Base-by-base conservation (phyloP, 2,888 invertebrate species). In the Anarsia innoxiella region DNA sequence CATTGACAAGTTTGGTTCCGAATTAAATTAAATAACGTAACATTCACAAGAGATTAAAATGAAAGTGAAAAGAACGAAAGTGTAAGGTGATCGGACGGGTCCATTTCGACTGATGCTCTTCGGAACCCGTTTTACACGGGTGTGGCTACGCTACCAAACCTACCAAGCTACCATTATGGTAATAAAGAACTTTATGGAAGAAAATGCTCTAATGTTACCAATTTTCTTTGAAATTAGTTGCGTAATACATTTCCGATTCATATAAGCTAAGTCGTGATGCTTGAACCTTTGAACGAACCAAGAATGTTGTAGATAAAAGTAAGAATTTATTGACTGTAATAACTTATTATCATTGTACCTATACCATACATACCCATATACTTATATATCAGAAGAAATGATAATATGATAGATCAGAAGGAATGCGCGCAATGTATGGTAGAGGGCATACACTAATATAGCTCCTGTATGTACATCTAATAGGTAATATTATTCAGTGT, bases 11-110 rank as follows among this genome's bases (percentile, higher is more conserved):
- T 37, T 56, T 41, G 38, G 39, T 46, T 45, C 51, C 49, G 51
- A 67, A 73, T n/a, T n/a, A n/a, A n/a, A n/a, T n/a, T n/a, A n/a
- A n/a, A 48, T 62, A 69, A 68, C 56, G 56, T 58, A 58, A 56
- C 48, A 32, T 44, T 50, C 54, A 61, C 49, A 56, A 55, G 55
- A 55, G 64, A 66, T 71, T 66, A 64, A 66, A 66, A 71, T 59
- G 82, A 83, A 83, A 83, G 83, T 75, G 75, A 75, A 75, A 75
- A 62, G 66, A 70, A 62, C 58, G 75, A 76, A 76, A 76, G 76
- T 75, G 73, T 75, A 61, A 68, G 67, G 73, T 48, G 52, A 59
- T 63, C 59, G 49, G 51, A 56, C 45, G 49, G 57, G 58, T 49
- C 63, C 66, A 66, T 72, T 55, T 70, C 64, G 57, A 56, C 59